These are phyloP conservation scores for Psittacula derbiana DNA, from an alignment of 2,797 vertebrate species.

Conservation along the genomic window DNA sequence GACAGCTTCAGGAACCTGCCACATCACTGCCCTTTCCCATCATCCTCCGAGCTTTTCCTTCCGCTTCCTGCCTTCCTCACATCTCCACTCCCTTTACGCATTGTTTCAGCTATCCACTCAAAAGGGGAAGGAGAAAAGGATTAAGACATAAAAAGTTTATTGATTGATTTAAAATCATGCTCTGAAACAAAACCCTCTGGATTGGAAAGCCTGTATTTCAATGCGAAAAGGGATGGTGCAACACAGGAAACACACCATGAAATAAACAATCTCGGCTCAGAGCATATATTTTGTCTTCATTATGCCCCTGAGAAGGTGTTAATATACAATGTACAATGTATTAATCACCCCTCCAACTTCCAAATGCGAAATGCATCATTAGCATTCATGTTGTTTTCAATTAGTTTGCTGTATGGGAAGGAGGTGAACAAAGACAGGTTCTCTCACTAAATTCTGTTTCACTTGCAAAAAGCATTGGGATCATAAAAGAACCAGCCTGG, in stretches of 20 bases:
- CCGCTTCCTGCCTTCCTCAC: background rate
- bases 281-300: constrained; percentile 72
- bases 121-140: background rate
- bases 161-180: constrained; percentile 39
- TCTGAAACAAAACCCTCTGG: constrained; percentile 13
- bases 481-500: background rate
- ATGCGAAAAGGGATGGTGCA: background rate
- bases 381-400: constrained; percentile 80
- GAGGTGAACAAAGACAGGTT: constrained; percentile 20
- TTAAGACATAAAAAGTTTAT: constrained; percentile 45
- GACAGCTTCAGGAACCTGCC: background rate
- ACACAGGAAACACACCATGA: background rate
- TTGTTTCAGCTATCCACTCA: background rate
- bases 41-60: background rate
- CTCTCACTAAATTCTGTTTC: constrained; percentile 19
- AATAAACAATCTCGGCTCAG: constrained; percentile 57
- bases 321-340: constrained; percentile 71
- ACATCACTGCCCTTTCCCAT: background rate
- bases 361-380: constrained; percentile 78
- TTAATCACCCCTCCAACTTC: constrained; percentile 79
- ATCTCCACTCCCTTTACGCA: background rate
- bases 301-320: constrained; percentile 74
- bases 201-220: background rate
- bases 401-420: constrained; percentile 66
- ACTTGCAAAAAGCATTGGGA: background rate